Evolutionary conservation across 2,888 invertebrate species (phyloP).

Genomic region (Aspidapion aeneum): DNA sequence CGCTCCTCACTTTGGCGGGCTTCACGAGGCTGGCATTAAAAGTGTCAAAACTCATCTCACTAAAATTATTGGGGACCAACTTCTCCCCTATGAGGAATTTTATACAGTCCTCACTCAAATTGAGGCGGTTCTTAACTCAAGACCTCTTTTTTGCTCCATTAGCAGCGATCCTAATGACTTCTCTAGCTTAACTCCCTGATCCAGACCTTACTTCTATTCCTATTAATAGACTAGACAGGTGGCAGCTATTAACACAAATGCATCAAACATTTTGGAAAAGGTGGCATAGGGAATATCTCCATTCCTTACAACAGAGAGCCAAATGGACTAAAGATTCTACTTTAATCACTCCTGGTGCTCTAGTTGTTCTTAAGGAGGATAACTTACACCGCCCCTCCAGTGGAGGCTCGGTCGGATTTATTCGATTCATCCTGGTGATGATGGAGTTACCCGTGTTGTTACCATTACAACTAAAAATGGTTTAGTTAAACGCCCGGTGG

Average conservation of each 20-base stretch:
- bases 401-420: constrained; percentile 1
- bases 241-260: not conserved
- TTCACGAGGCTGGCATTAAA: not conserved
- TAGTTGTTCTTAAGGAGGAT: constrained; percentile 1
- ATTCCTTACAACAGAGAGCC: constrained; percentile 1
- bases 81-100: not conserved
- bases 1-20: not conserved
- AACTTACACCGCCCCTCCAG: constrained; percentile 2
- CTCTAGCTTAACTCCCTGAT: constrained; percentile 2
- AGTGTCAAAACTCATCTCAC: not conserved
- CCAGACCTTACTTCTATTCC: constrained; percentile 2
- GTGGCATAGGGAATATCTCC: too few species aligned
- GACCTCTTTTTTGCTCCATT: constrained; percentile 1
- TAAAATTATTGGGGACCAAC: not conserved
- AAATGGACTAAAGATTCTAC: not conserved
- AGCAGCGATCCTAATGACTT: constrained; percentile 1
- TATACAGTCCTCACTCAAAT: constrained; percentile 1
- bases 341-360: not conserved
- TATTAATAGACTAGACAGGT: not conserved
- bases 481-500: too few species aligned
- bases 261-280: too few species aligned
- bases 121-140: constrained; percentile 1
- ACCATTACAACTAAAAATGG: too few species aligned
- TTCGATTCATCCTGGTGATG: constrained; percentile 1
- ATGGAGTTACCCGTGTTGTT: too few species aligned